phyloP scores from a whole-genome alignment of 30 jellyfish, hydroid and myxozoan genomes.

The Phacellophora camtschatica region DNA sequence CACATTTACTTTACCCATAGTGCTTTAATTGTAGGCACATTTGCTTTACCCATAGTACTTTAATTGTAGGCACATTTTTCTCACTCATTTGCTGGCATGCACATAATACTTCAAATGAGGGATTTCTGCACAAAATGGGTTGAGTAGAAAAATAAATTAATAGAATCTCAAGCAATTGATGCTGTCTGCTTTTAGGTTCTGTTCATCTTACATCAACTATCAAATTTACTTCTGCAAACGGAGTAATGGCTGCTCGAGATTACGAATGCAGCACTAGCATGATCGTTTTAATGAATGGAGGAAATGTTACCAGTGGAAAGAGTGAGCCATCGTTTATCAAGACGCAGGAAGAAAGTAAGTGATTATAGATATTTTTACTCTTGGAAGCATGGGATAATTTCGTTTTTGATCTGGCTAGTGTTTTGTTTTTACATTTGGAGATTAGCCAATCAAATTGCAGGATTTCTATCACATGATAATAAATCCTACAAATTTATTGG shows the following conservation, averaged over 20 bases:
- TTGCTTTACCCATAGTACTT: too few relatives aligned
- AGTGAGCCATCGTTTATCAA: constrained; percentile 56
- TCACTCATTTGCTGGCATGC: too few relatives aligned
- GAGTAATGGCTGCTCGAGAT: constrained; percentile 49
- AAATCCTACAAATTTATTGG: too few relatives aligned
- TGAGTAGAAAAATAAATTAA: neutral
- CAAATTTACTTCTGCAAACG: constrained; percentile 25
- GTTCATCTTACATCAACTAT: neutral
- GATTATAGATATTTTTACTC: neutral
- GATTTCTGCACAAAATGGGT: too few relatives aligned
- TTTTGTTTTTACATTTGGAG: too few relatives aligned
- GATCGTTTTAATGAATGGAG: neutral
- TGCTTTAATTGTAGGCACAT: too few relatives aligned
- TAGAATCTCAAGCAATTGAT: neutral
- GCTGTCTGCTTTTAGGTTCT: neutral
- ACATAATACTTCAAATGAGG: too few relatives aligned
- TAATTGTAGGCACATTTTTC: too few relatives aligned
- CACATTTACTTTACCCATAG: too few relatives aligned
- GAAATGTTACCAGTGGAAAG: constrained; percentile 47
- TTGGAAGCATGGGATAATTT: neutral
- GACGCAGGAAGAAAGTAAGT: constrained; percentile 39
- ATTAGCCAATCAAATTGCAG: too few relatives aligned
- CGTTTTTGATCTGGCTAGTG: too few relatives aligned
- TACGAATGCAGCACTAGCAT: constrained; percentile 62
- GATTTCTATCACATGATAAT: too few relatives aligned